phyloP scores from a whole-genome alignment of 2,113 vertebrate species.

The Cettia cetti region DNA sequence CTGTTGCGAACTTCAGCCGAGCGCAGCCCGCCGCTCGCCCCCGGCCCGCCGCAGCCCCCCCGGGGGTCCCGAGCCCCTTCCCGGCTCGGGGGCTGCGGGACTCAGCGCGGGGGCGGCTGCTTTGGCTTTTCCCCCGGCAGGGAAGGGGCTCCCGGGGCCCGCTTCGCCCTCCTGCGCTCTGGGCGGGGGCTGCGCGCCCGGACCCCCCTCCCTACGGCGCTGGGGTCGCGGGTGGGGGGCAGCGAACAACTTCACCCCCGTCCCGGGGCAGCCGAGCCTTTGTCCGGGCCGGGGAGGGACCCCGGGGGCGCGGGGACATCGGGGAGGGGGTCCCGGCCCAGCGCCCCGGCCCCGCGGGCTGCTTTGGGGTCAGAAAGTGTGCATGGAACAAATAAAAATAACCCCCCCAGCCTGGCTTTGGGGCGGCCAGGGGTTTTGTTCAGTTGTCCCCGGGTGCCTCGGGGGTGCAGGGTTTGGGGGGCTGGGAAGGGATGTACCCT shows the following conservation, averaged over 20 bases:
- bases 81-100: background rate
- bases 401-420: background rate
- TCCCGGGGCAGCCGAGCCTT: background rate
- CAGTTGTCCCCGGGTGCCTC: background rate
- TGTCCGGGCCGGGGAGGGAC: conserved; percentile 26
- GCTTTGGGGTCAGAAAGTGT: background rate
- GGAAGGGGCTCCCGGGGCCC: background rate
- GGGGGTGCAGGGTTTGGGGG: background rate
- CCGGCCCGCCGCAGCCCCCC: too few species aligned
- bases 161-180: background rate
- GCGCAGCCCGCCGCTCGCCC: too few species aligned
- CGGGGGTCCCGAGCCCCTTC: background rate
- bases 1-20: too few species aligned
- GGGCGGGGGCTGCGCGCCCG: background rate
- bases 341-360: background rate
- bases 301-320: conserved; percentile 11
- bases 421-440: background rate
- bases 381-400: background rate
- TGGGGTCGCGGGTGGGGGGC: background rate
- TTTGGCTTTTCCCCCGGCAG: background rate
- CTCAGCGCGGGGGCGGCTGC: background rate
- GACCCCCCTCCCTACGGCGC: background rate
- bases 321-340: background rate
- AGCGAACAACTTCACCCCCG: background rate
- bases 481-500: background rate